These are phyloP conservation scores for Flexamia atlantica DNA, from an alignment of 2,888 invertebrate genomes.

Conservation along the genomic window DNA sequence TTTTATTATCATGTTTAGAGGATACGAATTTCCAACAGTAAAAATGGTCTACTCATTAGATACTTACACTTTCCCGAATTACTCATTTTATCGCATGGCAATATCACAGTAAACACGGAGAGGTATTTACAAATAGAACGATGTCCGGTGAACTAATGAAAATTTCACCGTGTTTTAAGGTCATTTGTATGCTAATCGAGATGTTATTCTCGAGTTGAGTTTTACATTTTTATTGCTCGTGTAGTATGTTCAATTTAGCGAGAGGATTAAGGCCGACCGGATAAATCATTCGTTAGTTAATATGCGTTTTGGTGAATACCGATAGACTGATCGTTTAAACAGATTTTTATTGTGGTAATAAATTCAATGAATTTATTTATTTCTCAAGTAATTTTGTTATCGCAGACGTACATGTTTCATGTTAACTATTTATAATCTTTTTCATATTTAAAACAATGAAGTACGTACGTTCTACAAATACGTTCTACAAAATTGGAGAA, in stretches of 20 bases:
- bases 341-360: too few relatives aligned
- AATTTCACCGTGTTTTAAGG: slow-evolving; percentile 43
- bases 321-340: neutral
- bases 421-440: too few relatives aligned
- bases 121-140: slow-evolving; percentile 34
- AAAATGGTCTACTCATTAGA: too few relatives aligned
- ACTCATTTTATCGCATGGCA: neutral
- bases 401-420: too few relatives aligned
- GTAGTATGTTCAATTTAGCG: slow-evolving; percentile 32
- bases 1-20: too few relatives aligned
- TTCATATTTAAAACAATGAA: too few relatives aligned
- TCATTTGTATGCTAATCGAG: slow-evolving; percentile 41
- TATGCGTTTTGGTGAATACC: neutral
- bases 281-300: slow-evolving; percentile 11
- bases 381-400: too few relatives aligned
- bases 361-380: too few relatives aligned
- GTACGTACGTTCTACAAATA: too few relatives aligned
- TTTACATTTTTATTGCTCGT: slow-evolving; percentile 36
- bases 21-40: too few relatives aligned
- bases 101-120: neutral
- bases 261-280: neutral
- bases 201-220: slow-evolving; percentile 20
- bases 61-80: neutral
- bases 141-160: slow-evolving; percentile 19
- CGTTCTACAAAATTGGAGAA: too few relatives aligned